Base-by-base conservation (phyloP, 2,797 vertebrate species). In the Melanotaenia maccullochi region DNA sequence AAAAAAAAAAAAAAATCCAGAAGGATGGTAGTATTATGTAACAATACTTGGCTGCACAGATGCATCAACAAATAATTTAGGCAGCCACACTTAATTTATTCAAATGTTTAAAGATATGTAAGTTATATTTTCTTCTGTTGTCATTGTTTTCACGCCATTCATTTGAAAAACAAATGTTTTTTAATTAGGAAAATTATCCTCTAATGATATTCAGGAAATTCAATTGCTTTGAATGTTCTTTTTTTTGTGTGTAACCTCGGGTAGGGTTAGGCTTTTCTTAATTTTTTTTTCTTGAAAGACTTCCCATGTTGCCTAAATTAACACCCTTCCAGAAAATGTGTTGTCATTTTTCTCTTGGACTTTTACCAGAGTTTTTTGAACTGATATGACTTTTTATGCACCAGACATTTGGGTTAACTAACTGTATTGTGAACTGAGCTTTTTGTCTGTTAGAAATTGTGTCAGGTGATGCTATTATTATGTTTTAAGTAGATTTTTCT, bases 271-370 rank as follows among this genome's bases (percentile, higher is more conserved):
- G 77, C 40, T 42, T 36, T 32, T 32, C 66, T 76, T 69, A 47
- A 33, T 32, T 13, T 71, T 9, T 7, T 28, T 44, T 66, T 47
- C 32, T 22, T 56, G 24, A 71, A 71, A 51, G 60, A 66, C 68
- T 71, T 85, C 71, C 69, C 60, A 18, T 83, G 60, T 76, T 52
- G 51, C 66, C 59, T 18, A 33, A 80, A 22, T 62, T 78, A 63
- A 78, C 75, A 69, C 16, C n/a, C 30, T 58, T n/a, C 56, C 65
- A 87, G 78, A 78, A 89, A 89, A 82, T 60, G 59, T 73, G 49
- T 73, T 61, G 51, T 80, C 67, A 68, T 25, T 76, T 73, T 84
- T 78, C 74, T 42, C 30, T 28, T 52, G 12, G 56, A 74, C 36
- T 13, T 33, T 57, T 60, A 28, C n/a, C 9, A 11, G 9, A 54